Conservation (phyloP, 2,888 invertebrate species). For the Parthenolecanium corni region DNA sequence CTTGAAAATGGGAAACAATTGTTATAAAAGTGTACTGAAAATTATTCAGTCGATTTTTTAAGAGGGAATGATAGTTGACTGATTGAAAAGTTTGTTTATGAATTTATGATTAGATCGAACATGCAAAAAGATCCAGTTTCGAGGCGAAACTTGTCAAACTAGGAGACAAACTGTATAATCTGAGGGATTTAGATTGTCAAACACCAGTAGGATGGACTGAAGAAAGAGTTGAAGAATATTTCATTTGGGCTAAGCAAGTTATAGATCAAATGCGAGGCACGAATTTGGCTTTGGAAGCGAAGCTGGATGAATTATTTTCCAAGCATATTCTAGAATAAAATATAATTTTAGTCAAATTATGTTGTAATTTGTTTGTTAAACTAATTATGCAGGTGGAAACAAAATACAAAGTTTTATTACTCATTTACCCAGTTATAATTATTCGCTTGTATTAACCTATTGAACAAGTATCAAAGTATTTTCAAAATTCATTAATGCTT, state of each 20-base stretch:
- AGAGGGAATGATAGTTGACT: not conserved
- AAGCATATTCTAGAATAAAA: not conserved
- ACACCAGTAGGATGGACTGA: constrained; percentile 51
- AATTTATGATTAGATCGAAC: constrained; percentile 41
- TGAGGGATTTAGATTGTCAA: constrained; percentile 52
- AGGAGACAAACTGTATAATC: constrained; percentile 72
- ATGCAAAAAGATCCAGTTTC: constrained; percentile 45
- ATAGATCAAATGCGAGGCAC: constrained; percentile 53
- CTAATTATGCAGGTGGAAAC: no score
- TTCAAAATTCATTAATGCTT: no score
- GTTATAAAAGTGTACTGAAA: no score
- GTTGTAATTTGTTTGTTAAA: no score
- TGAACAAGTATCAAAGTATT: no score
- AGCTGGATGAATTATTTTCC: constrained; percentile 45
- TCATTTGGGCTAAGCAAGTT: constrained; percentile 56
- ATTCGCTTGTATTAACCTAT: no score
- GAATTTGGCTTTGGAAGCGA: constrained; percentile 47
- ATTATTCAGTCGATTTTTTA: no score
- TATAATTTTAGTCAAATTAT: no score
- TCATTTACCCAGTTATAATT: no score
- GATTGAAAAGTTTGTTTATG: not conserved
- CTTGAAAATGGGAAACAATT: no score
- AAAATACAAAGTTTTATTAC: no score
- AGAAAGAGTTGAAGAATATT: constrained; percentile 50
- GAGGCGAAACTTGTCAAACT: constrained; percentile 64